A percentile compares a stretch with the other conserved stretches of the same genome.
Conservation (phyloP, 1,140 invertebrate species). For the Tetragonula clypearis region DNA sequence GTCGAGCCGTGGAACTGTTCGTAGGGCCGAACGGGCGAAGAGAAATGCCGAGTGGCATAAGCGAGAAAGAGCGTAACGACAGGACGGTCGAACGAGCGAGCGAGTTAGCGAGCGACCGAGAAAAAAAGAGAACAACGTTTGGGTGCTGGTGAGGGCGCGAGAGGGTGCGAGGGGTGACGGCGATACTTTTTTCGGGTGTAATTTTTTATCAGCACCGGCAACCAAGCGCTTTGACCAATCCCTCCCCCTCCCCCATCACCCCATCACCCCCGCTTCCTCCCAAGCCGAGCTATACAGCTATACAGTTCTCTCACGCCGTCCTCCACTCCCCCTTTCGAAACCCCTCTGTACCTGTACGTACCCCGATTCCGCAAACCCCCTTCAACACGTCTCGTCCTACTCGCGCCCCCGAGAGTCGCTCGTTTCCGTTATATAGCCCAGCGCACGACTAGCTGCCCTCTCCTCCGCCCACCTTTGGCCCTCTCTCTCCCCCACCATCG, state of each 20-base stretch:
- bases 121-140: conserved; percentile 26
- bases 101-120: no score
- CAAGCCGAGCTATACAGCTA: conserved; percentile 48
- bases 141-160: conserved; percentile 34
- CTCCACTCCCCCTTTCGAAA: conserved; percentile 22
- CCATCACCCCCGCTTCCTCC: conserved; percentile 40
- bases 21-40: conserved; percentile 8
- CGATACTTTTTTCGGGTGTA: conserved; percentile 77
- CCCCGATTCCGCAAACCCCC: conserved; percentile 32
- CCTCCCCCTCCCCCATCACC: conserved; percentile 49
- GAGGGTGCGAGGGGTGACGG: conserved; percentile 64
- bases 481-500: conserved; percentile 64
- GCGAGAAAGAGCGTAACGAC: conserved; percentile 16
- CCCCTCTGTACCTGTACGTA: conserved; percentile 30
- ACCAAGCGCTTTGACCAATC: conserved; percentile 76
- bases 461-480: conserved; percentile 47
- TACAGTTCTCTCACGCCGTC: conserved; percentile 36
- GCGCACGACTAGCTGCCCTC: conserved; percentile 43
- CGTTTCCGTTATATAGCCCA: conserved; percentile 10
- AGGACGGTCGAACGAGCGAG: neutral
- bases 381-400: conserved; percentile 16
- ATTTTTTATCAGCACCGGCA: conserved; percentile 78
- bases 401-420: conserved; percentile 19
- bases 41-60: neutral
- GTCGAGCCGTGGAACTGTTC: conserved; percentile 51